Percentiles rank a stretch among this genome's conserved stretches.
Evolutionary conservation across 2,113 vertebrate species (phyloP).

Genomic region (Pardalotus punctatus): DNA sequence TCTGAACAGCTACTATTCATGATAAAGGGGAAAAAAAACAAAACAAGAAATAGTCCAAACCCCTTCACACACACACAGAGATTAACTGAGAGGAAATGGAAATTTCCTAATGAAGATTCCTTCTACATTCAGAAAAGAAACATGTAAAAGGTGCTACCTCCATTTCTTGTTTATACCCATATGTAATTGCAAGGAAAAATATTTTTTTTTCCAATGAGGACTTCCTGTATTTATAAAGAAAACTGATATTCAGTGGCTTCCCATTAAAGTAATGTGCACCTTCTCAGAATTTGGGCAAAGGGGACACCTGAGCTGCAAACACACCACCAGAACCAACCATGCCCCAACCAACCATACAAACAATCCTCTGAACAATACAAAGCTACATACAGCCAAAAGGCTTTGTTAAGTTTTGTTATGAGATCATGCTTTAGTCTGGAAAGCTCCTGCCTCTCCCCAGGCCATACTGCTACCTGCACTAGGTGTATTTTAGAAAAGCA

Average conservation of each 20-base stretch:
- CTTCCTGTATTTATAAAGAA: neutral
- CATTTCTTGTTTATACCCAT: neutral
- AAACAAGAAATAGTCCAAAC: neutral
- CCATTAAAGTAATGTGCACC: neutral
- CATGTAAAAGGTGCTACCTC: neutral
- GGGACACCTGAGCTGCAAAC: neutral
- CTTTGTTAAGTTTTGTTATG: rapidly evolving
- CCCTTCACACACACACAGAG: neutral
- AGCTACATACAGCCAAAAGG: rapidly evolving
- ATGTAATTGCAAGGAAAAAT: neutral
- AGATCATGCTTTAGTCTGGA: neutral
- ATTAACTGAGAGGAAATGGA: neutral
- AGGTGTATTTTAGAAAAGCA: neutral
- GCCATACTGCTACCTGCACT: neutral
- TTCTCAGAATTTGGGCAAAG: neutral
- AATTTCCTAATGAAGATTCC: neutral
- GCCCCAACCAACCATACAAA: rapidly evolving
- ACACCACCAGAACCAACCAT: neutral
- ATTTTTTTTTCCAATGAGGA: neutral
- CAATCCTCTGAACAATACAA: rapidly evolving
- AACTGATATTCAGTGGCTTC: neutral
- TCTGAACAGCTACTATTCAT: neutral
- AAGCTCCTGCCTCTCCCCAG: neutral
- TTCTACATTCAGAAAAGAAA: neutral
- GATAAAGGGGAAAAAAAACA: neutral